Conservation (phyloP, 2,113 vertebrate genomes). For the Boulengeromyrus knoepffleri region DNA sequence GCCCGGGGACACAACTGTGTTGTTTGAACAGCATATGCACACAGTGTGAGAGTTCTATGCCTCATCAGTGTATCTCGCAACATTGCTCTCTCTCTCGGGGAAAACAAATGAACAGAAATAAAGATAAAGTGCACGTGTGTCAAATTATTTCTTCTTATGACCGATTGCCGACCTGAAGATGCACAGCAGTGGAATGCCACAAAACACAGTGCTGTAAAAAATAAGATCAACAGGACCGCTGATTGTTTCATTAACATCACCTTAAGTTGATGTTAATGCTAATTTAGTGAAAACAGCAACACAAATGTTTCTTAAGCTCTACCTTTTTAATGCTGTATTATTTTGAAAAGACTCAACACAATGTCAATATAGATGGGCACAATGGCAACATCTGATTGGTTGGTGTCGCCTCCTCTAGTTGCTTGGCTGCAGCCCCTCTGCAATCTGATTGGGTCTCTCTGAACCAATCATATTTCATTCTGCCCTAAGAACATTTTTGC, state of each 20-base stretch:
- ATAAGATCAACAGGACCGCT: not conserved
- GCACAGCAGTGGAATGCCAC: slow-evolving; percentile 31
- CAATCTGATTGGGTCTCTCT: too few relatives aligned
- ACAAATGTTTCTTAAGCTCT: not conserved
- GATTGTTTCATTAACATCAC: slow-evolving; percentile 13
- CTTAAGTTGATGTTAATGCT: slow-evolving; percentile 8
- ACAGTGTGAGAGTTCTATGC: slow-evolving; percentile 40
- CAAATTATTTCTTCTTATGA: slow-evolving; percentile 54
- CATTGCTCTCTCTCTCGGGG: slow-evolving; percentile 34
- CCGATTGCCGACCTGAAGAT: slow-evolving; percentile 52
- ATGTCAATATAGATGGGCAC: not conserved
- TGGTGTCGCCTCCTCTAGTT: too few relatives aligned
- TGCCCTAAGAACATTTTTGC: too few relatives aligned
- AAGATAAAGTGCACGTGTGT: slow-evolving; percentile 42
- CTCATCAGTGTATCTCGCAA: slow-evolving; percentile 46
- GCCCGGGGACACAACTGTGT: slow-evolving; percentile 51
- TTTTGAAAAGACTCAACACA: not conserved
- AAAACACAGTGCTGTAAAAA: not conserved
- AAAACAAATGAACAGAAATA: slow-evolving; percentile 25
- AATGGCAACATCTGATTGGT: not conserved
- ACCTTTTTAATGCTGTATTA: not conserved
- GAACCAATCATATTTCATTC: too few relatives aligned
- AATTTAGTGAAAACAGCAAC: not conserved
- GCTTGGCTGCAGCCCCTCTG: too few relatives aligned
- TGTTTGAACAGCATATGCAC: slow-evolving; percentile 62